These are phyloP conservation scores for Morbakka virulenta DNA, from an alignment of 30 jellyfish, hydroid and myxozoan species.

Conservation along the genomic window DNA sequence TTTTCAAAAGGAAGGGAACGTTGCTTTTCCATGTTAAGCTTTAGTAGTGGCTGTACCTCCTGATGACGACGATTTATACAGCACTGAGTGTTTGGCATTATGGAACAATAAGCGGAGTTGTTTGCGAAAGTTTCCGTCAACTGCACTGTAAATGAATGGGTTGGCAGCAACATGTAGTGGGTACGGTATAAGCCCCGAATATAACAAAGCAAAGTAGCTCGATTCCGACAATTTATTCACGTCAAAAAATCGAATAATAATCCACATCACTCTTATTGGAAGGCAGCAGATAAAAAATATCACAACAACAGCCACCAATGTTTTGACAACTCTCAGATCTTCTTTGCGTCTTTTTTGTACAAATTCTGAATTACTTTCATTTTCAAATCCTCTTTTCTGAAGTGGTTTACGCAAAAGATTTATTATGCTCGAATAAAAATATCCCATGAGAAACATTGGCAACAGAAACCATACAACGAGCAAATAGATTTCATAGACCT, in stretches of 20 bases:
- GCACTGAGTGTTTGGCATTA: too few species aligned
- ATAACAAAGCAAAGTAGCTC: neutral
- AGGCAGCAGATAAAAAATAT: neutral
- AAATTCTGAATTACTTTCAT: neutral
- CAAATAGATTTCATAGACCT: neutral
- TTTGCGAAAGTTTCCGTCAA: conserved; percentile 14
- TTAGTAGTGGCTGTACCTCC: too few species aligned
- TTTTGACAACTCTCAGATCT: conserved; percentile 11
- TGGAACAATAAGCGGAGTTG: too few species aligned
- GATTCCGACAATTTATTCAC: neutral
- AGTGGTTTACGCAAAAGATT: neutral
- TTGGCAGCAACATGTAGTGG: conserved; percentile 10
- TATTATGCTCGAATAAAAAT: conserved; percentile 3
- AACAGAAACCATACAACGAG: neutral
- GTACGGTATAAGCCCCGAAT: neutral
- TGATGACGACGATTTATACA: too few species aligned
- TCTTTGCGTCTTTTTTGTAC: neutral
- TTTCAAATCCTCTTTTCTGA: neutral
- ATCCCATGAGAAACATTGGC: conserved; percentile 1
- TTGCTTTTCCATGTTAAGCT: too few species aligned
- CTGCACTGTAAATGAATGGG: conserved; percentile 14
- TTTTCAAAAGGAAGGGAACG: too few species aligned
- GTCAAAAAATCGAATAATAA: neutral
- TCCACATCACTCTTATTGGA: neutral
- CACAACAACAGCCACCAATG: neutral